Evolutionary conservation across 1,140 invertebrate species (phyloP).

Genomic region (Drosophila ananassae): DNA sequence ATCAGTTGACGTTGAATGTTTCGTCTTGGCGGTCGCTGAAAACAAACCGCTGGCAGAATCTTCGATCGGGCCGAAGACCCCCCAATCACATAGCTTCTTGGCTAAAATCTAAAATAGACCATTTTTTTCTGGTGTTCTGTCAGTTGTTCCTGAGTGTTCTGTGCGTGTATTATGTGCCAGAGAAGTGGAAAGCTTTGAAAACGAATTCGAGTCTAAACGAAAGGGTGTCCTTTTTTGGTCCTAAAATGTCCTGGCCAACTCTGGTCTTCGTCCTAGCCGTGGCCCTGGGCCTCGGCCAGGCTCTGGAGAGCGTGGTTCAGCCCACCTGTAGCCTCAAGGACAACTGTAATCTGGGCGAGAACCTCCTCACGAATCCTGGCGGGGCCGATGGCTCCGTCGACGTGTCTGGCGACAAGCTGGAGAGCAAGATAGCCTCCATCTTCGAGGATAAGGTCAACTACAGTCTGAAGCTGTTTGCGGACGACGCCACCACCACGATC

Average conservation of each 20-base stretch:
- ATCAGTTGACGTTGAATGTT: constrained; percentile 83
- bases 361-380: constrained; percentile 42
- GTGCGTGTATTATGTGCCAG: constrained; percentile 40
- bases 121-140: constrained; percentile 11
- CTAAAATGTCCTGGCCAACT: constrained; percentile 19
- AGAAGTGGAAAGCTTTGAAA: background rate
- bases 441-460: constrained; percentile 83
- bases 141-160: background rate
- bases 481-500: constrained; percentile 62
- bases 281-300: constrained; percentile 12
- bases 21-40: constrained; percentile 76
- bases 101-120: background rate
- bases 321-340: constrained; percentile 77
- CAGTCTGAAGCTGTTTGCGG: constrained; percentile 73
- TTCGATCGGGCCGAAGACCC: constrained; percentile 2
- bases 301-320: constrained; percentile 45
- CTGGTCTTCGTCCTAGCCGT: constrained; percentile 3
- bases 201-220: background rate
- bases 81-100: background rate
- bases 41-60: constrained; percentile 47
- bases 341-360: constrained; percentile 76
- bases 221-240: too few species aligned
- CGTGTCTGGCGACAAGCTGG: constrained; percentile 57
- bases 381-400: constrained; percentile 35
- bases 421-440: constrained; percentile 76